phyloP scores from a whole-genome alignment of 2,113 vertebrate genomes.

The Colistium nudipinnis region DNA sequence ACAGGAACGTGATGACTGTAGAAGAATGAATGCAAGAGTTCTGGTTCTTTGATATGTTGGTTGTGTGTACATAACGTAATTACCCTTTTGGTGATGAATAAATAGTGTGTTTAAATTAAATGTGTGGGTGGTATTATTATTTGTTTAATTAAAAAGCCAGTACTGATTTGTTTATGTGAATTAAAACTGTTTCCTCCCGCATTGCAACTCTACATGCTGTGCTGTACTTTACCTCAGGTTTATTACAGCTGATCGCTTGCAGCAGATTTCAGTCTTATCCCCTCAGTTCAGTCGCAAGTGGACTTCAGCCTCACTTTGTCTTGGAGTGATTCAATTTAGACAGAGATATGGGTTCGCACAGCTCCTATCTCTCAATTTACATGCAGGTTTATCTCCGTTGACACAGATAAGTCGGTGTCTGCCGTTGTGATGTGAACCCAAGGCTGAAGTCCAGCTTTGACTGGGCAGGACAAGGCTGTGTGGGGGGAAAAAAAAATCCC shows the following conservation, averaged over 20 bases:
- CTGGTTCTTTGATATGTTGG: neutral
- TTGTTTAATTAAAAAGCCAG: neutral
- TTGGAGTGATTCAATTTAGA: constrained; percentile 39
- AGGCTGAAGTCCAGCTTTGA: constrained; percentile 80
- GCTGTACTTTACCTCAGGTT: constrained; percentile 3
- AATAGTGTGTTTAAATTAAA: neutral
- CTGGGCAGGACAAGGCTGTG: constrained; percentile 22
- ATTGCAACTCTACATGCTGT: neutral
- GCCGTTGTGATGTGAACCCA: constrained; percentile 57
- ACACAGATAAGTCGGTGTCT: constrained; percentile 74
- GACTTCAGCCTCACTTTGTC: constrained; percentile 59
- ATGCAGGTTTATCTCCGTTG: constrained; percentile 59
- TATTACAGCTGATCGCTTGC: neutral
- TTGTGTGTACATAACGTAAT: neutral
- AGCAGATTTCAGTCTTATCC: neutral
- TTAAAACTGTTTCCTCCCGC: neutral
- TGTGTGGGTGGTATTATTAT: neutral
- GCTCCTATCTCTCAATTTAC: constrained; percentile 38
- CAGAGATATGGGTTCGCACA: constrained; percentile 36
- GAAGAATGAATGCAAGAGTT: neutral
- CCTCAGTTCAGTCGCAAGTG: constrained; percentile 8
- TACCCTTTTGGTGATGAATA: constrained; percentile 10
- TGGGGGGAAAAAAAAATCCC: constrained; percentile 17
- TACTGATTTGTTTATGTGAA: neutral
- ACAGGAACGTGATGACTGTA: neutral